A percentile compares a stretch with the other conserved stretches of the same genome.
phyloP scores from a whole-genome alignment of 2,797 vertebrate species.

The Halcyon badia region DNA sequence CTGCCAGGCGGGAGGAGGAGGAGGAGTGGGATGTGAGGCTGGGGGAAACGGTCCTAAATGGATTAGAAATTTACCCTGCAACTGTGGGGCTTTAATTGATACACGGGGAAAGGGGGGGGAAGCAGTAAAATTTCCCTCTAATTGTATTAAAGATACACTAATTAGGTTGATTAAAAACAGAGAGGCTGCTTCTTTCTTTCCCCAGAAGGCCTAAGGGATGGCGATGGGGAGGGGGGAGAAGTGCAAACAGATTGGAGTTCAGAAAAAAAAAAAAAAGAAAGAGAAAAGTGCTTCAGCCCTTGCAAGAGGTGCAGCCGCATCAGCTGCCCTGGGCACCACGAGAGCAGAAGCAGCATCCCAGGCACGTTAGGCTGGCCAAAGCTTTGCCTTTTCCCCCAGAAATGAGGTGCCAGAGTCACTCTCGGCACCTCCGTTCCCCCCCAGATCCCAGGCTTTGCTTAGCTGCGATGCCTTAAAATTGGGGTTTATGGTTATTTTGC shows the following conservation, averaged over 20 bases:
- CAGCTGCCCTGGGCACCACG: fast-evolving
- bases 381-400: not conserved
- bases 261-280: not conserved
- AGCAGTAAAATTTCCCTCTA: conserved; percentile 69
- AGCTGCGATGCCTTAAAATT: not conserved
- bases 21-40: not conserved
- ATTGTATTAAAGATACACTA: conserved; percentile 79
- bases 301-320: not conserved
- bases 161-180: conserved; percentile 79
- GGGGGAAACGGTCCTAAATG: conserved; percentile 36
- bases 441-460: not conserved
- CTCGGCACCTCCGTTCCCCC: not conserved
- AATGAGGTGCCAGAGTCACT: not conserved
- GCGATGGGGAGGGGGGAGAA: not conserved
- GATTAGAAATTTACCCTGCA: conserved; percentile 69
- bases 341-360: not conserved
- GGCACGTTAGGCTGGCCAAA: fast-evolving
- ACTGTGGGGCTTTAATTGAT: conserved; percentile 71
- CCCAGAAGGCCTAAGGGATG: conserved; percentile 69
- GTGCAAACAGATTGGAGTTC: conserved; percentile 61
- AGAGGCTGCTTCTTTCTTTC: conserved; percentile 67
- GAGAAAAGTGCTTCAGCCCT: not conserved
- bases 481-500: not conserved
- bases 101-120: not conserved
- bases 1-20: not conserved